phyloP scores from a whole-genome alignment of 1,140 invertebrate species.

The Temnothorax longispinosus region DNA sequence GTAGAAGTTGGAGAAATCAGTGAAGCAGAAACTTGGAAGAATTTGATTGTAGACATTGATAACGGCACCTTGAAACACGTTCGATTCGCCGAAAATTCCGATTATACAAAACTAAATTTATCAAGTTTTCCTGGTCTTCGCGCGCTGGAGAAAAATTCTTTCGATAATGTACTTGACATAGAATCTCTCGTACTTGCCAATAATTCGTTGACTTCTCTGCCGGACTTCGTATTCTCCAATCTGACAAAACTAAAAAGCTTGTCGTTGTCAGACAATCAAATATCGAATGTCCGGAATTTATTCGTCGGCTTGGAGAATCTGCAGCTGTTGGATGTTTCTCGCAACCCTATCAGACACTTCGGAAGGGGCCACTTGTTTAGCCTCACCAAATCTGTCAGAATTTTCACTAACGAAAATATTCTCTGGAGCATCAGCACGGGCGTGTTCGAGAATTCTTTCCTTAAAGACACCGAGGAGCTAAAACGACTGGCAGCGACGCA shows the following conservation, averaged over 20 bases:
- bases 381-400: conserved; percentile 57
- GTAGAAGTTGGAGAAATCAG: conserved; percentile 11
- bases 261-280: conserved; percentile 69
- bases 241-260: conserved; percentile 67
- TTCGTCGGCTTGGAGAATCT: conserved; percentile 73
- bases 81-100: not conserved
- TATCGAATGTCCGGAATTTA: conserved; percentile 64
- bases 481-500: conserved; percentile 56
- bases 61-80: conserved; percentile 65
- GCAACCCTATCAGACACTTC: conserved; percentile 70
- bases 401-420: conserved; percentile 64
- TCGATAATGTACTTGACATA: conserved; percentile 66
- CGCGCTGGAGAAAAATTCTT: conserved; percentile 63
- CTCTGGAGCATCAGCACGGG: conserved; percentile 73
- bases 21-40: not conserved
- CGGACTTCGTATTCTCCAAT: conserved; percentile 74
- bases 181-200: conserved; percentile 69
- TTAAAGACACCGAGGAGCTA: conserved; percentile 65
- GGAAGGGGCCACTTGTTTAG: conserved; percentile 69
- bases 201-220: conserved; percentile 69
- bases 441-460: conserved; percentile 69
- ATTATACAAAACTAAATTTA: conserved; percentile 53
- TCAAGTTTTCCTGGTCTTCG: conserved; percentile 56
- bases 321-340: conserved; percentile 69
- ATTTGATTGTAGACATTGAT: conserved; percentile 49